Conservation (phyloP, 1,140 invertebrate species). For the Habropoda laboriosa region DNA sequence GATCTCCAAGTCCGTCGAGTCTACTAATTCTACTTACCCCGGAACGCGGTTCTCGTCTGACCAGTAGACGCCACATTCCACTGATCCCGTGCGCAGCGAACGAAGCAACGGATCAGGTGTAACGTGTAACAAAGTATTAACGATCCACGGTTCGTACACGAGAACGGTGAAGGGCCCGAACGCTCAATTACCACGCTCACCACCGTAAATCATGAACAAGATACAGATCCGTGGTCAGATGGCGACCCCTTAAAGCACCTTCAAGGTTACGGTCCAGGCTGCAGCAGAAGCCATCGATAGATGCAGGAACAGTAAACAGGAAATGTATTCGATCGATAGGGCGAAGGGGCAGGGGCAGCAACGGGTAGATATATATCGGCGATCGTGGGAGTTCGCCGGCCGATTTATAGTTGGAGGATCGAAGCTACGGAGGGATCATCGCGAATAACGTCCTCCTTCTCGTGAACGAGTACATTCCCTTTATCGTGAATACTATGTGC, state of each 20-base stretch:
- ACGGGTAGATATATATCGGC: constrained; percentile 64
- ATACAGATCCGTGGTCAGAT: constrained; percentile 66
- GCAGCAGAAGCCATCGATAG: constrained; percentile 54
- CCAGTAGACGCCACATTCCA: not conserved
- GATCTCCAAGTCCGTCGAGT: not conserved
- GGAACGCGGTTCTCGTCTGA: not conserved
- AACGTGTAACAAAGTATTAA: constrained; percentile 12
- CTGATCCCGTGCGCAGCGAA: not conserved
- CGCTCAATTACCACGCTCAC: constrained; percentile 61
- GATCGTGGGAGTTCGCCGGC: constrained; percentile 67
- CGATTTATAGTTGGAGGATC: constrained; percentile 69
- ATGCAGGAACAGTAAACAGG: constrained; percentile 64
- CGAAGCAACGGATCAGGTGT: not conserved
- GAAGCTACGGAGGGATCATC: constrained; percentile 55
- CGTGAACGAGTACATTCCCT: constrained; percentile 10
- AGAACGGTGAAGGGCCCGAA: constrained; percentile 10
- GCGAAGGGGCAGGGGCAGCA: constrained; percentile 23
- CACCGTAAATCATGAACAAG: constrained; percentile 63
- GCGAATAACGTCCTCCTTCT: constrained; percentile 48
- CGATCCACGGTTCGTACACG: not conserved
- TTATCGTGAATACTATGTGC: not conserved
- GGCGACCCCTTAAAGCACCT: constrained; percentile 56
- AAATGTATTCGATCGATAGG: constrained; percentile 63
- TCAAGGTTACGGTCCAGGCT: constrained; percentile 62
- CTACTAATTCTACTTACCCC: not conserved